Evolutionary conservation across 1,140 invertebrate species (phyloP), one percentile per base, ranked within the genome.

Genomic region (Drosophila kurseongensis): DNA sequence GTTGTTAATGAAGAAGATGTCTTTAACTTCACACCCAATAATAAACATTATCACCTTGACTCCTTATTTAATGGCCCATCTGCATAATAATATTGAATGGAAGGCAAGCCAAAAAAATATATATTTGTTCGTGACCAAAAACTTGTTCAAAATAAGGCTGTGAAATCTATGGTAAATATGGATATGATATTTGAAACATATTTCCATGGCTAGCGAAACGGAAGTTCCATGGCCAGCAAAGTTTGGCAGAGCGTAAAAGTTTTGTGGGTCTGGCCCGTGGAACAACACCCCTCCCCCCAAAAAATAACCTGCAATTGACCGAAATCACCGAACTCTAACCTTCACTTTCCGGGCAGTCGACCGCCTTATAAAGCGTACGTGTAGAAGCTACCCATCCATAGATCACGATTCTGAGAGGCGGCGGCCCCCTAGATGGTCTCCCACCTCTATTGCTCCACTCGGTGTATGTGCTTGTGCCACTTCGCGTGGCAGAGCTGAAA

Each of bases 291-390:
- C 16, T 29, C 7, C 14, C 10, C 13, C 18, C 23, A 12, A 47
- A 51, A 51, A 36, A 23, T 5, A 47, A 60, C 44, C 57, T 40
- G 23, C 71, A 82, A 74, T 73, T 79, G 72, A 61, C 48, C 78
- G 66, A 77, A 84, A 77, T 78, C 81, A 85, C 56, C 81, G 81
- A 85, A 85, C 81, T 85, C 81, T 85, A 85, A 85, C 81, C 81
- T 85, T 80, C 73, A 85, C 58, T 74, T 80, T 65, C 32, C 60
- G 36, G 51, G 40, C 40, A 51, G 36, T 10, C 36, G 27, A 36
- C 50, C 12, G 45, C 60, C 77, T 52, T 66, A 54, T 59, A 61
- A 45, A 41, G 47, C 16, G n/a, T 36, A 61, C 44, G 60, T 51
- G 59, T 51, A 27, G 65, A 41, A 68, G 44, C 62, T 60, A 60